A percentile compares a stretch with the other conserved stretches of the same genome.
Conservation (phyloP, 2,888 invertebrate species). For the Drosophila buzzatii region DNA sequence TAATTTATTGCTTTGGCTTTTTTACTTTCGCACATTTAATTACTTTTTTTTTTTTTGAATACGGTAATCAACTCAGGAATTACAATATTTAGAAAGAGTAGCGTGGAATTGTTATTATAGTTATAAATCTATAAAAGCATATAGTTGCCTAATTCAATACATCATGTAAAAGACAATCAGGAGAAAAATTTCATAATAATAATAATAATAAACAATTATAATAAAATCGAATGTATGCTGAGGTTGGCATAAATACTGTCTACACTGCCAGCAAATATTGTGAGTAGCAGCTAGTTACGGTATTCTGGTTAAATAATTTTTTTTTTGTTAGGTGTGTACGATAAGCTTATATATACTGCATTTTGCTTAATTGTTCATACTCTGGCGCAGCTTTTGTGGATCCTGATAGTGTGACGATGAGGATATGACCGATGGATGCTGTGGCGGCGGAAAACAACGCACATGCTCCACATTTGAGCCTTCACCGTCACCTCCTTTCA, state of each 20-base stretch:
- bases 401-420: slow-evolving; percentile 87
- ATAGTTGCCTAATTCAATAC: slow-evolving; percentile 69
- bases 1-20: slow-evolving; percentile 55
- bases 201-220: slow-evolving; percentile 42
- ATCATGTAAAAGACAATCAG: slow-evolving; percentile 36
- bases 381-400: slow-evolving; percentile 87
- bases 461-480: slow-evolving; percentile 97
- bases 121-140: slow-evolving; percentile 46
- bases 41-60: slow-evolving; percentile 13
- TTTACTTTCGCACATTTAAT: slow-evolving; percentile 59
- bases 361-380: slow-evolving; percentile 81
- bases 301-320: slow-evolving; percentile 53
- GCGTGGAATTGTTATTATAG: slow-evolving; percentile 43
- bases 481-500: slow-evolving; percentile 93
- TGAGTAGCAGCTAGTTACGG: slow-evolving; percentile 31
- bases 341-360: slow-evolving; percentile 62
- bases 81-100: slow-evolving; percentile 39
- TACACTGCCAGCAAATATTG: slow-evolving; percentile 28
- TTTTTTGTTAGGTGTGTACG: slow-evolving; percentile 46
- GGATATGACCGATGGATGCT: slow-evolving; percentile 89
- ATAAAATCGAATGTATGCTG: slow-evolving; percentile 70
- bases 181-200: slow-evolving; percentile 5
- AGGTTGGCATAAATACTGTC: slow-evolving; percentile 7
- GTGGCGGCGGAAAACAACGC: slow-evolving; percentile 97
- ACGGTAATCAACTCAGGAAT: slow-evolving; percentile 36